Base-by-base conservation (phyloP, 2,888 invertebrate species). In the Coenonympha glycerion region DNA sequence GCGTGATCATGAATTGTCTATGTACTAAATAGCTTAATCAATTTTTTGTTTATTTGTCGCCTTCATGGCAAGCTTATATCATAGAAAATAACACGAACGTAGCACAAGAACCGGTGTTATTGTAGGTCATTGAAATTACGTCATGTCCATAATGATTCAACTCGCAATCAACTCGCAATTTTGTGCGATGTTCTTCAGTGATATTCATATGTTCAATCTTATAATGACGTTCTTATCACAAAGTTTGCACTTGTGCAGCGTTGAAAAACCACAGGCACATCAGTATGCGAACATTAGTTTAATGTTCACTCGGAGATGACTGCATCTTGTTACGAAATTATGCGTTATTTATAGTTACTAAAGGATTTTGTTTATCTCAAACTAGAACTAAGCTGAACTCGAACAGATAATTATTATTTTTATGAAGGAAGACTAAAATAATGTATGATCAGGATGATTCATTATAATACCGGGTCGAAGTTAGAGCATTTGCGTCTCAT, bases 61-160 rank as follows among this genome's bases (percentile, higher is more conserved):
- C n/a, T n/a, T n/a, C n/a, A n/a, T n/a, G n/a, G n/a, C n/a, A n/a
- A n/a, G 40, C 15, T 19, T 41, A 41, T 11, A 15, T n/a, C 30
- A 36, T 9, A 22, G 24, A 16, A 13, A 34, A 6, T 34, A 34
- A 28, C 26, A 33, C 37, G 33, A 18, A 40, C n/a, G 37, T 28
- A 52, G 39, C 41, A 45, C 53, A 47, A 60, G 63, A 62, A 77
- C 76, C 71, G 67, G 76, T 73, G 70, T 56, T 62, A 70, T 70
- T 76, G 71, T 78, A 78, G 75, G 77, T 73, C 77, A 69, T 57
- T 59, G 58, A 59, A 54, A 73, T 83, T 79, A 78, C 83, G 79
- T 84, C 83, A 83, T 74, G 61, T 64, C 59, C 60, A 60, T 59
- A 54, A 73, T 79, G 75, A 80, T 69, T 77, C 79, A 80, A 75